phyloP scores from a whole-genome alignment of 2,888 invertebrate species.

The Smittia aterrima region DNA sequence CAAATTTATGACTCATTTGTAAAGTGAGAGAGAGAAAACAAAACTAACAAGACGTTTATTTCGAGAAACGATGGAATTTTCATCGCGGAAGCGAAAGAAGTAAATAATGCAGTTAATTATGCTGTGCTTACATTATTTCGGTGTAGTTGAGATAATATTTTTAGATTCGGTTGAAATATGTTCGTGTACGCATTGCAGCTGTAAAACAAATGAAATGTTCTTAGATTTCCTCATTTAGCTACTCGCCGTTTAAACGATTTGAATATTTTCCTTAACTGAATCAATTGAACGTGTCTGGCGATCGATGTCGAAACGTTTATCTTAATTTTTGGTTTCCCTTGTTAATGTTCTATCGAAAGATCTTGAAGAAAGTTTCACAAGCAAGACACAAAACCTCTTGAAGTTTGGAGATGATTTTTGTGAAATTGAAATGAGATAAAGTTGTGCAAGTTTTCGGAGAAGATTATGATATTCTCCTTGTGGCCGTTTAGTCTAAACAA shows the following conservation, averaged over 20 bases:
- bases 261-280: neutral
- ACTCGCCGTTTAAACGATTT: neutral
- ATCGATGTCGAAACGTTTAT: neutral
- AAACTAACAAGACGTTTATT: too few species aligned
- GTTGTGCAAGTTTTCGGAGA: too few species aligned
- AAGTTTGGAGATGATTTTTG: too few species aligned
- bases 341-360: neutral
- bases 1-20: too few species aligned
- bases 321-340: neutral
- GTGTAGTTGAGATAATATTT: slow-evolving; percentile 2
- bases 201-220: neutral
- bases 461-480: too few species aligned
- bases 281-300: neutral
- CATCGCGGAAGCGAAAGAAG: neutral
- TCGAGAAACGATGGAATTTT: neutral
- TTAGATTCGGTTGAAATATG: neutral
- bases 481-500: too few species aligned
- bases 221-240: slow-evolving; percentile 6
- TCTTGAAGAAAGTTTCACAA: neutral
- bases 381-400: neutral
- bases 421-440: too few species aligned
- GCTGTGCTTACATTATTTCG: neutral
- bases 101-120: slow-evolving; percentile 1
- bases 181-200: slow-evolving; percentile 10
- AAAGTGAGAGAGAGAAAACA: too few species aligned